These are phyloP conservation scores for Seriola quinqueradiata DNA, from an alignment of 2,113 vertebrate genomes.

Conservation along the genomic window DNA sequence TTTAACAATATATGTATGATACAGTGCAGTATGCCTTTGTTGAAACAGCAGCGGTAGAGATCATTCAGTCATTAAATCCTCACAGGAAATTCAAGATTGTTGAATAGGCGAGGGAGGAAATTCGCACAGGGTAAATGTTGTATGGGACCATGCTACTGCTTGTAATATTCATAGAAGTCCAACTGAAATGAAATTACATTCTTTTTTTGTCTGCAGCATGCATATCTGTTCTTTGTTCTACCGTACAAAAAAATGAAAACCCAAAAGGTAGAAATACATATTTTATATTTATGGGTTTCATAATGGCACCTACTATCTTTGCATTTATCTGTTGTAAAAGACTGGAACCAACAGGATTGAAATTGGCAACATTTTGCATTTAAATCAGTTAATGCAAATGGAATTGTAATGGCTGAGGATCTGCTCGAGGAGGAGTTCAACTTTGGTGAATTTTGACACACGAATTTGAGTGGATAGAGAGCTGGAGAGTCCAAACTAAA, in stretches of 20 bases:
- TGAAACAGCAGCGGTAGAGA: conserved; percentile 38
- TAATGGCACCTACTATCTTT: too few relatives aligned
- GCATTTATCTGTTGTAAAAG: too few relatives aligned
- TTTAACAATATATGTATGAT: conserved; percentile 40
- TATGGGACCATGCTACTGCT: background rate
- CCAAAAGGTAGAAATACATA: background rate
- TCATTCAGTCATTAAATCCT: conserved; percentile 51
- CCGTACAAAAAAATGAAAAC: background rate
- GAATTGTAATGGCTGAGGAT: too few relatives aligned
- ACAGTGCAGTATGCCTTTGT: conserved; percentile 38
- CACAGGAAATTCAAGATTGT: conserved; percentile 44
- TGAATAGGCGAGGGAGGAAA: conserved; percentile 40
- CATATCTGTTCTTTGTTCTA: background rate
- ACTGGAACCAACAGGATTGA: too few relatives aligned
- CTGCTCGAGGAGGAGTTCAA: too few relatives aligned
- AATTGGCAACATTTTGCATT: too few relatives aligned
- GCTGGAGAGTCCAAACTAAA: too few relatives aligned
- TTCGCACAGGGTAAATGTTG: conserved; percentile 6
- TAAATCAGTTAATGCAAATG: too few relatives aligned
- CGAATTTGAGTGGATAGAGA: too few relatives aligned
- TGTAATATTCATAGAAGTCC: background rate
- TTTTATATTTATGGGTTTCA: background rate
- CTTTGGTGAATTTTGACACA: too few relatives aligned
- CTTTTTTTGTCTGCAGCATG: background rate
- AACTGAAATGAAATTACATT: background rate